These are phyloP conservation scores for Calidris pugnax DNA, from an alignment of 2,113 vertebrate genomes.

Conservation along the genomic window DNA sequence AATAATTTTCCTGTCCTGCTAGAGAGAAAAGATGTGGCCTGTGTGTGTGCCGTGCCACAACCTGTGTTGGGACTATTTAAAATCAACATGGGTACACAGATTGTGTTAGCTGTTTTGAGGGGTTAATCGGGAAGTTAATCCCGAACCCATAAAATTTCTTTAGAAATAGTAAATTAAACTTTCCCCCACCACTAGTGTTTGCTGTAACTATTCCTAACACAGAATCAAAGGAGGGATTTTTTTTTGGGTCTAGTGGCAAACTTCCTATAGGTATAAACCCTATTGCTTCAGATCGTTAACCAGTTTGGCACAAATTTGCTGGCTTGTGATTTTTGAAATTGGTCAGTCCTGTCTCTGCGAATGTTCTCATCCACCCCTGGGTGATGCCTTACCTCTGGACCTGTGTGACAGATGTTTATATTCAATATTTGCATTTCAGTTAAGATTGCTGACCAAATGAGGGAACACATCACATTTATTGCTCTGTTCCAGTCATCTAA, in stretches of 20 bases:
- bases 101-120: background rate
- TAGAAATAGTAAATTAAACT: background rate
- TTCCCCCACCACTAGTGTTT: background rate
- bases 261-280: rapidly evolving
- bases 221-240: background rate
- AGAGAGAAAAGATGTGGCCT: background rate
- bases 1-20: background rate
- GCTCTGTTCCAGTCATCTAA: background rate
- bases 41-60: background rate
- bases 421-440: background rate
- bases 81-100: background rate
- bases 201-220: background rate
- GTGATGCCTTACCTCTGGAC: background rate
- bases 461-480: background rate
- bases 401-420: background rate
- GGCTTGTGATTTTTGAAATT: background rate
- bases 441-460: background rate
- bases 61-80: background rate
- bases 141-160: background rate
- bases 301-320: background rate
- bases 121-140: background rate
- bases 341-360: background rate
- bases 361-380: background rate
- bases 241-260: background rate
- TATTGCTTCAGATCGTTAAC: rapidly evolving